phyloP scores from a whole-genome alignment of 2,113 vertebrate genomes.

The Carlito syrichta region DNA sequence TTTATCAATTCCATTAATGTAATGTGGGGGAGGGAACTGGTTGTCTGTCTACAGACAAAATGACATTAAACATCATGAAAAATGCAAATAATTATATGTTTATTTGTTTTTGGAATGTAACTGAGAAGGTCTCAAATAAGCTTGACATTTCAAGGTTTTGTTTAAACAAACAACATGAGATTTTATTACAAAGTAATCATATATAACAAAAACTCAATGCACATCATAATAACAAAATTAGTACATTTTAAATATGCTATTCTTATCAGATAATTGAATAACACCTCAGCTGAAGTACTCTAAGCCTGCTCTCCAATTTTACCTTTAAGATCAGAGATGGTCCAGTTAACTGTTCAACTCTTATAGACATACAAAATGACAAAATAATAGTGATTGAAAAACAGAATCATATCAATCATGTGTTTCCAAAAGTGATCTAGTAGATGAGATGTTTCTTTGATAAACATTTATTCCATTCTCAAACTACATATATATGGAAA shows the following conservation, averaged over 20 bases:
- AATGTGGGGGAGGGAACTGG: neutral
- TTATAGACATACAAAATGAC: neutral
- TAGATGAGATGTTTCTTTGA: slow-evolving; percentile 27
- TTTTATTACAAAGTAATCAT: neutral
- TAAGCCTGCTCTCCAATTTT: neutral
- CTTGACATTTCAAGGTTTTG: neutral
- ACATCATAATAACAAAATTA: neutral
- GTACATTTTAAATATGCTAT: neutral
- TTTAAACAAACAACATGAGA: neutral
- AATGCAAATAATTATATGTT: neutral
- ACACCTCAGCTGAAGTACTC: neutral
- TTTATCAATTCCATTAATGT: neutral
- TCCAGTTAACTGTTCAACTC: neutral
- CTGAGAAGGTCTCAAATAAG: neutral
- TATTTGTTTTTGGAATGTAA: neutral
- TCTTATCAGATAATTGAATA: neutral
- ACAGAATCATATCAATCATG: neutral
- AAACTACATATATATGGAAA: neutral
- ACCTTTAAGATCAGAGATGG: slow-evolving; percentile 4
- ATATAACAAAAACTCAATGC: neutral
- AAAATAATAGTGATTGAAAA: neutral
- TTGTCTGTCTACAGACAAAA: slow-evolving; percentile 2
- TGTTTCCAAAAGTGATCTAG: neutral
- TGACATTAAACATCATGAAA: neutral
- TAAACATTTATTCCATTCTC: slow-evolving; percentile 8